Percentiles rank a stretch among this genome's conserved stretches.
Evolutionary conservation across 2,888 invertebrate genomes (phyloP).

Genomic region (Lapara coniferarum): DNA sequence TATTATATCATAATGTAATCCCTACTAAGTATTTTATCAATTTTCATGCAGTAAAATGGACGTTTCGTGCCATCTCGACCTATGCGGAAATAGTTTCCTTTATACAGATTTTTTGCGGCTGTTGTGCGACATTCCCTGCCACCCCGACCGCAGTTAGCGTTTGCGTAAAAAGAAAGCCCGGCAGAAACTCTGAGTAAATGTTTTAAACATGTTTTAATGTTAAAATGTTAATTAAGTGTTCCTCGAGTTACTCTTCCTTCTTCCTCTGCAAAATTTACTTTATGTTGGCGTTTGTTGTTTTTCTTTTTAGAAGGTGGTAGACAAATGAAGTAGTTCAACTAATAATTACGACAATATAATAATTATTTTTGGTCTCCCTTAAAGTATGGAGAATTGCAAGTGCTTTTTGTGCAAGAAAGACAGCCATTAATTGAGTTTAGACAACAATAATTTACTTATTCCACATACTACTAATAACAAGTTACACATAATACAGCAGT

Average conservation of each 20-base stretch:
- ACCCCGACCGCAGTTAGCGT: conserved; percentile 22
- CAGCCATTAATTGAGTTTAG: too few relatives aligned
- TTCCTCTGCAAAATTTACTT: too few relatives aligned
- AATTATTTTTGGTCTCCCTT: too few relatives aligned
- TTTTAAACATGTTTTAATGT: neutral
- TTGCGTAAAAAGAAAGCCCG: conserved; percentile 22
- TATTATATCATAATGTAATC: conserved; percentile 30
- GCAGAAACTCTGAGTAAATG: conserved; percentile 3
- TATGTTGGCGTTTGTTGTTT: neutral
- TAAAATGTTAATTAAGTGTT: neutral
- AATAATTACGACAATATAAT: too few relatives aligned
- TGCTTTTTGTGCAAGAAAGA: too few relatives aligned
- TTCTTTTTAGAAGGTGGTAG: neutral
- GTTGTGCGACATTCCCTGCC: conserved; percentile 22
- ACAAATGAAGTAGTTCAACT: too few relatives aligned
- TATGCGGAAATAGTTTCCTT: conserved; percentile 41
- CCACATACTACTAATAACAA: too few relatives aligned
- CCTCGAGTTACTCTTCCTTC: neutral
- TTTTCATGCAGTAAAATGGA: conserved; percentile 37
- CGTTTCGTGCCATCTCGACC: conserved; percentile 37
- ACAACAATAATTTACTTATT: too few relatives aligned
- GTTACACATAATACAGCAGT: too few relatives aligned
- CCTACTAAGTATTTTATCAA: conserved; percentile 43
- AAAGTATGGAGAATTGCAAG: too few relatives aligned
- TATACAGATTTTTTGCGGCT: conserved; percentile 23